A percentile compares a stretch with the other conserved stretches of the same genome.
These are phyloP conservation scores for Hyaena hyaena DNA, from an alignment of 2,113 vertebrate genomes.

Conservation along the genomic window DNA sequence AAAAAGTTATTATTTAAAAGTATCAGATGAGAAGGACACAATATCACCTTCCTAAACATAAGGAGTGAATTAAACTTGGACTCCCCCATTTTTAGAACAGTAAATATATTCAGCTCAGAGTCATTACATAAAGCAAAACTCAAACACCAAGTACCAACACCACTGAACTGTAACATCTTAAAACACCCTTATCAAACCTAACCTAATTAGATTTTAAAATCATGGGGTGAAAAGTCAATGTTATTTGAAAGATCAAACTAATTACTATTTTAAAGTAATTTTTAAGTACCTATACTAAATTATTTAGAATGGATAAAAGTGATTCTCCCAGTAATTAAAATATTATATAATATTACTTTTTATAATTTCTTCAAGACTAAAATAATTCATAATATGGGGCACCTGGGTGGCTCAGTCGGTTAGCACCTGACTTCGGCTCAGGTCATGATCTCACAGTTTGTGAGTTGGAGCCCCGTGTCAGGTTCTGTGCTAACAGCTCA, in stretches of 20 bases:
- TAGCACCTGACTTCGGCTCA: too few relatives aligned
- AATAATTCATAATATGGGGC: not conserved
- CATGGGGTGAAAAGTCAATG: not conserved
- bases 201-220: not conserved
- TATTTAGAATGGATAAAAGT: not conserved
- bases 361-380: not conserved
- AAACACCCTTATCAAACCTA: not conserved
- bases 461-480: too few relatives aligned
- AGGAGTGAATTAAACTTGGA: not conserved
- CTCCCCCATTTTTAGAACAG: not conserved
- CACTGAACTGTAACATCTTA: not conserved
- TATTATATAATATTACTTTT: not conserved
- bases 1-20: not conserved
- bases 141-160: not conserved
- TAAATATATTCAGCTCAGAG: not conserved
- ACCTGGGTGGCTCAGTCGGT: too few relatives aligned
- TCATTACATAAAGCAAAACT: not conserved
- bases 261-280: slow-evolving; percentile 36
- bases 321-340: not conserved
- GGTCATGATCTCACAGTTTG: too few relatives aligned
- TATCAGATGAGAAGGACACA: not conserved
- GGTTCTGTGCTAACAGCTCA: too few relatives aligned
- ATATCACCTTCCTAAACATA: not conserved
- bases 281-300: not conserved
- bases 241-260: slow-evolving; percentile 9